Conservation (phyloP, 92 coral and sea anemone species). For the Palythoa grandis region DNA sequence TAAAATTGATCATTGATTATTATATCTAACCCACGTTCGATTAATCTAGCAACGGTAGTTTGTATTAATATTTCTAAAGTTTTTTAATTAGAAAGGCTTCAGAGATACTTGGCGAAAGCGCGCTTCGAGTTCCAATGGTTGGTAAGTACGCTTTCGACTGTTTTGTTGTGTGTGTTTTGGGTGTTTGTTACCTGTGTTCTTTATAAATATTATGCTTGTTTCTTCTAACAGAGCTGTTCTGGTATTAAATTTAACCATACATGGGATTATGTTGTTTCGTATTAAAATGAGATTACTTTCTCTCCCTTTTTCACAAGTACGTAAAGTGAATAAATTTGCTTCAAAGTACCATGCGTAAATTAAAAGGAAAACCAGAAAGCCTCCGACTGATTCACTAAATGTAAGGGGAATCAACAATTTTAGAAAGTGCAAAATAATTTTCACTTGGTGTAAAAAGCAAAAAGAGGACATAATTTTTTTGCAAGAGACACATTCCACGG, state of each 20-base stretch:
- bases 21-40: not conserved
- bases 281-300: too few species aligned
- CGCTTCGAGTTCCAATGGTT: conserved; percentile 1
- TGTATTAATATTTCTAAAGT: not conserved
- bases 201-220: too few species aligned
- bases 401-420: too few species aligned
- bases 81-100: conserved; percentile 3
- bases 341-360: too few species aligned
- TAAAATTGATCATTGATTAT: not conserved
- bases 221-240: not conserved
- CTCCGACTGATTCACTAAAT: too few species aligned
- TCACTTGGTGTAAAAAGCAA: too few species aligned
- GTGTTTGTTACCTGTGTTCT: not conserved
- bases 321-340: too few species aligned
- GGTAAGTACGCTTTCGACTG: conserved; percentile 15
- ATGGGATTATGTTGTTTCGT: not conserved
- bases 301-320: too few species aligned
- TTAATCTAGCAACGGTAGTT: conserved; percentile 1
- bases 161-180: not conserved
- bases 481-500: too few species aligned
- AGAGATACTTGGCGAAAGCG: conserved; percentile 26
- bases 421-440: too few species aligned
- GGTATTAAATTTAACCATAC: not conserved
- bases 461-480: too few species aligned
- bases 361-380: too few species aligned